phyloP scores from a whole-genome alignment of 1,140 invertebrate species.

The Euborellia annulipes region DNA sequence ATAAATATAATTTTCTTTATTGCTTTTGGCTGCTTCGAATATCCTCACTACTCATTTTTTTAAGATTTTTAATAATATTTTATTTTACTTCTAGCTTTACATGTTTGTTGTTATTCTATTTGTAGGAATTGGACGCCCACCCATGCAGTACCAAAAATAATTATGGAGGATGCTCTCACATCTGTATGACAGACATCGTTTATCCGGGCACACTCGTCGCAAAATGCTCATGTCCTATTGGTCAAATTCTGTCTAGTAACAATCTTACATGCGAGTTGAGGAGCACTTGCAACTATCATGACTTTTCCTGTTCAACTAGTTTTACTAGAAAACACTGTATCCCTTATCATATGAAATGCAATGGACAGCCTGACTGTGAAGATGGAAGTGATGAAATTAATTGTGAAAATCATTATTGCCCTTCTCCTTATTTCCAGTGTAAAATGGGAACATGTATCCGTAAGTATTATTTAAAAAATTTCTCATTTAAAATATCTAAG shows the following conservation, averaged over 20 bases:
- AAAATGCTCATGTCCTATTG: conserved; percentile 62
- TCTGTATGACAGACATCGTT: conserved; percentile 36
- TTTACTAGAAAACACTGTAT: conserved; percentile 53
- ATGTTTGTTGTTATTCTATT: conserved; percentile 11
- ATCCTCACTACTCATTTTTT: too few species aligned
- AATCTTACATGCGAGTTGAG: conserved; percentile 47
- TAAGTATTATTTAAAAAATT: conserved; percentile 22
- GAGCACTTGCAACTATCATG: conserved; percentile 56
- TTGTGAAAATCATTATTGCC: conserved; percentile 41
- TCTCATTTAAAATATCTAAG: not conserved
- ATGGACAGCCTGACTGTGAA: conserved; percentile 65
- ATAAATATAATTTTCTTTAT: too few species aligned
- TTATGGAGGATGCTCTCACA: conserved; percentile 46
- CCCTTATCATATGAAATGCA: conserved; percentile 67
- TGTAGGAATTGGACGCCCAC: conserved; percentile 20
- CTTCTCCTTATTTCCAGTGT: conserved; percentile 52
- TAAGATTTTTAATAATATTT: not conserved
- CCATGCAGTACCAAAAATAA: conserved; percentile 25
- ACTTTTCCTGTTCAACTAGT: conserved; percentile 59
- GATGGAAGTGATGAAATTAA: conserved; percentile 66
- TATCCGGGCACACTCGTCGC: conserved; percentile 20
- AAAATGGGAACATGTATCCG: conserved; percentile 58
- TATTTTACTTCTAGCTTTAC: not conserved
- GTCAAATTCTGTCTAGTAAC: conserved; percentile 51
- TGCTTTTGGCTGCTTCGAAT: too few species aligned